phyloP scores from a whole-genome alignment of 2,888 invertebrate species.

The Agriopis aurantiaria region DNA sequence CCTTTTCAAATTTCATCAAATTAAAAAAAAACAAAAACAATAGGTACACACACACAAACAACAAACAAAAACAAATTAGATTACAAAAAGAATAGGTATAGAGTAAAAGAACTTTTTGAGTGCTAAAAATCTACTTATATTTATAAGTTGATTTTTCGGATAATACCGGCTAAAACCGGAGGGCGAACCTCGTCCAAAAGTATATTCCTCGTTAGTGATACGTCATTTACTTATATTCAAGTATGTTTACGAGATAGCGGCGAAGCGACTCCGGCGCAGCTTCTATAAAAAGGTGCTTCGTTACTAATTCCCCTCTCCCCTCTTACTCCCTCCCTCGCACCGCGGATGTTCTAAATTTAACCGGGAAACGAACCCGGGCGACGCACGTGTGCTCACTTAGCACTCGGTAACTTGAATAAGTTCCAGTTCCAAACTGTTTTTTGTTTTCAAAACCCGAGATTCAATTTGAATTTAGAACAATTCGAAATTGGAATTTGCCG shows the following conservation, averaged over 20 bases:
- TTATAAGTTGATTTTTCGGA: background rate
- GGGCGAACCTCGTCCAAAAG: background rate
- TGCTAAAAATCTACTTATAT: too few relatives aligned
- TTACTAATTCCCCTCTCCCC: constrained; percentile 66
- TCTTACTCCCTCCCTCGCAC: constrained; percentile 50
- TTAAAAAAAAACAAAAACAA: too few relatives aligned
- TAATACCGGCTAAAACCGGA: background rate
- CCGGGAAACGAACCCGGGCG: constrained; percentile 73
- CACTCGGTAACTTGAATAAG: constrained; percentile 75
- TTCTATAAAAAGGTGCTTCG: constrained; percentile 84
- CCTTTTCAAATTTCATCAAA: too few relatives aligned
- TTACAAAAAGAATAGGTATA: too few relatives aligned
- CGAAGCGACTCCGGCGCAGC: constrained; percentile 64
- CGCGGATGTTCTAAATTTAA: constrained; percentile 74
- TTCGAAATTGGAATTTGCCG: constrained; percentile 40
- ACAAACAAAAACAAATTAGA: too few relatives aligned
- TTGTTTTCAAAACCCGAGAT: constrained; percentile 39
- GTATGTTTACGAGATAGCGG: constrained; percentile 52
- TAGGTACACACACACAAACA: too few relatives aligned
- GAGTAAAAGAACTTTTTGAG: too few relatives aligned
- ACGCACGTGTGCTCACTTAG: constrained; percentile 82
- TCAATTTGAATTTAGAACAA: constrained; percentile 47
- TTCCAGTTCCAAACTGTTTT: constrained; percentile 55
- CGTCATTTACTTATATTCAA: constrained; percentile 50
- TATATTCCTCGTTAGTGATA: constrained; percentile 27